Percentiles rank a stretch among this genome's conserved stretches.
phyloP scores from a whole-genome alignment of 2,888 invertebrate species.

The Polydrusus cervinus region DNA sequence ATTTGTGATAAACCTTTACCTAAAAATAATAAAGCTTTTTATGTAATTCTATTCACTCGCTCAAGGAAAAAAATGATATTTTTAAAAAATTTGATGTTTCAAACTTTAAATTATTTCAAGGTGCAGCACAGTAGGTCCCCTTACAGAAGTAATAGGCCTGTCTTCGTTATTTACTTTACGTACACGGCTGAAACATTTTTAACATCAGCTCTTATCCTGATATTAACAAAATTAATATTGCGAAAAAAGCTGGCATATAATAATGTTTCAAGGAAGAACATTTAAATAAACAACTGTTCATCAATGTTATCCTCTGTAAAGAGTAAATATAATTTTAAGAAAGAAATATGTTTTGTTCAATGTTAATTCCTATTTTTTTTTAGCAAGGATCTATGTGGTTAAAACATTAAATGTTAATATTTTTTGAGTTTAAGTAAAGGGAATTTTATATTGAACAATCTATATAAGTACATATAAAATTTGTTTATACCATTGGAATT shows the following conservation, averaged over 20 bases:
- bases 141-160: slow-evolving; percentile 65
- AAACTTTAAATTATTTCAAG: slow-evolving; percentile 1
- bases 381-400: background rate
- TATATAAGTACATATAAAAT: background rate
- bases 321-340: slow-evolving; percentile 7
- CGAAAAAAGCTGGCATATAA: slow-evolving; percentile 47
- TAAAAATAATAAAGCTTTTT: too few relatives aligned
- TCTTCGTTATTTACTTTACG: slow-evolving; percentile 67
- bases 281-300: slow-evolving; percentile 1
- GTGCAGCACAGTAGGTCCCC: slow-evolving; percentile 56
- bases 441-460: background rate
- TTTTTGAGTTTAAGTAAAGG: background rate
- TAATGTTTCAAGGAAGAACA: slow-evolving; percentile 39
- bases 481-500: slow-evolving; percentile 4
- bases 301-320: slow-evolving; percentile 5
- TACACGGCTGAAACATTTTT: slow-evolving; percentile 59
- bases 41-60: too few relatives aligned
- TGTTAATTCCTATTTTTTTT: background rate
- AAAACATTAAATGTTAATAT: background rate
- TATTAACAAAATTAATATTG: slow-evolving; percentile 41
- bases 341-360: background rate
- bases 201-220: slow-evolving; percentile 47
- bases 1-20: too few relatives aligned
- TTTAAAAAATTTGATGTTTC: too few relatives aligned
- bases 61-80: too few relatives aligned